Evolutionary conservation across 2,888 invertebrate genomes (phyloP), one percentile per base, ranked within the genome.

Genomic region (Palloptera scutellata): DNA sequence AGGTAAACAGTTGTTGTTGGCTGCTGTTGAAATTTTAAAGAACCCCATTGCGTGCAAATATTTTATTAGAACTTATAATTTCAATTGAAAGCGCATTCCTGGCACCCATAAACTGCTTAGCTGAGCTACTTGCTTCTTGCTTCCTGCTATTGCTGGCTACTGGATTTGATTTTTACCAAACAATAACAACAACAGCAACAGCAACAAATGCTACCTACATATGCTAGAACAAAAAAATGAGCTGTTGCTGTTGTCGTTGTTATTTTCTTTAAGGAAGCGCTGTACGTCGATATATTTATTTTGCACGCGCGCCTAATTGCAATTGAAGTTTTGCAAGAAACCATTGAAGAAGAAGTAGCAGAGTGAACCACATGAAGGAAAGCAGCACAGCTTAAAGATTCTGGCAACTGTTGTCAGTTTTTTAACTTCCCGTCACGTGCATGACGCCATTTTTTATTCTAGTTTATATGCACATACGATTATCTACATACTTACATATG

Each of bases 401-500:
- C 11, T 6, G 48, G 48, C 48, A 15, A 48, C 30, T 30, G 30
- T 30, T 30, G 30, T 30, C 30, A 30, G 30, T 30, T 30, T 30
- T 30, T 30, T 30, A 30, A 30, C 30, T 30, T 30, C 30, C 30
- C 30, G 30, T 30, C 30, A 30, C 30, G 6, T 48, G 48, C 48
- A 15, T 48, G 15, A 48, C 15, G 48, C 48, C 48, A 48, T 15
- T 48, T 48, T 13, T 45, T 45, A 13, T 45, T 45, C 11, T 79
- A 80, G 79, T 79, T 79, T 80, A 80, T 79, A 79, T 80, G 80
- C 79, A 80, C 79, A 78, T 78, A 73, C 76, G 74, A 59, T 57
- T 52, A 20, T 77, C 73, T 76, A 75, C 73, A 71, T 76, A 78
- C 8, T 75, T 74, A 71, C 73, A 30, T 2, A 30, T 30, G 6